These are phyloP conservation scores for Sciurus niger DNA, from an alignment of 2,113 vertebrate species.

Conservation along the genomic window DNA sequence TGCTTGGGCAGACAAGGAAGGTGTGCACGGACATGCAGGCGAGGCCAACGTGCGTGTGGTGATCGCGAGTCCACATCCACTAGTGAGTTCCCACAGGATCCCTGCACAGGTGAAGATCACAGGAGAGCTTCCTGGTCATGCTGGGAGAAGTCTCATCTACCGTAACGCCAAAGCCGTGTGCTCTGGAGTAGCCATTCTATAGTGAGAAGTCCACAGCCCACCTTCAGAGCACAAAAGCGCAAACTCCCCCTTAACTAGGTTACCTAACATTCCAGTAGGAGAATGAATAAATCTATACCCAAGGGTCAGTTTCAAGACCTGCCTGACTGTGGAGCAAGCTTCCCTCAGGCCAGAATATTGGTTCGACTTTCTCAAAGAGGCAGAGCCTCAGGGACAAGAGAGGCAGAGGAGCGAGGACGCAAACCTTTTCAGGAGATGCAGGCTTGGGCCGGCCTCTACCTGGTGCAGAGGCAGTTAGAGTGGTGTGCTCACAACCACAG, in stretches of 20 bases:
- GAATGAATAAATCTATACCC: neutral
- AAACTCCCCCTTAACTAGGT: neutral
- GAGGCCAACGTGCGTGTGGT: neutral
- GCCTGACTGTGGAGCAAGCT: neutral
- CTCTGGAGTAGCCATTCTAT: neutral
- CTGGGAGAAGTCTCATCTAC: neutral
- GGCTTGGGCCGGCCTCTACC: neutral
- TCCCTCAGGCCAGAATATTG: neutral
- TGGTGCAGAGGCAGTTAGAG: neutral
- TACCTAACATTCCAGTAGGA: neutral
- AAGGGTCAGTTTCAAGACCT: neutral
- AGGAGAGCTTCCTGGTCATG: neutral
- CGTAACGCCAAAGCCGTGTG: neutral
- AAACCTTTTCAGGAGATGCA: neutral
- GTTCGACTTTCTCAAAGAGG: neutral
- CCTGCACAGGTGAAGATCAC: neutral
- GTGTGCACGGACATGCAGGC: neutral
- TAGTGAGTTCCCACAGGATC: neutral
- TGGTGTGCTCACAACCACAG: neutral
- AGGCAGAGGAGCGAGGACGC: neutral
- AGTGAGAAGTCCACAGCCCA: constrained; percentile 8
- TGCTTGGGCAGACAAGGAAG: neutral
- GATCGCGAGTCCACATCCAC: neutral
- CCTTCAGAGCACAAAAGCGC: constrained; percentile 14
- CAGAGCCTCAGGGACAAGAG: neutral